Evolutionary conservation across 2,797 vertebrate genomes (phyloP).

Genomic region (Lutjanus argentimaculatus): DNA sequence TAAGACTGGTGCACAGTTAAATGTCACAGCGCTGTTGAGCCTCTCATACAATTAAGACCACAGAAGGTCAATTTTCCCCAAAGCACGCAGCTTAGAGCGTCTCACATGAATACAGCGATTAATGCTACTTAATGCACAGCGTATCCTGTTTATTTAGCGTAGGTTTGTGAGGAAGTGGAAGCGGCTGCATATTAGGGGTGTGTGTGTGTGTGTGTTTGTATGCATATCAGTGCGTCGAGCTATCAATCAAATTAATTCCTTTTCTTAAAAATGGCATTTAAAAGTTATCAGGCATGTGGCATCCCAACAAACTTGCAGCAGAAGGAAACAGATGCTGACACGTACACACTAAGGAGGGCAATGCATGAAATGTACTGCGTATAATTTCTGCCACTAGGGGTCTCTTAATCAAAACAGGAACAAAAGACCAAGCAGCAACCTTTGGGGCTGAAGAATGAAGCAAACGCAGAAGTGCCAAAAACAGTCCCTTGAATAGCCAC

Average conservation of each 20-base stretch:
- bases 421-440: too few species aligned
- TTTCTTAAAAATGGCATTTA: slow-evolving; percentile 54
- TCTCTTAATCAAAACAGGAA: too few species aligned
- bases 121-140: slow-evolving; percentile 75
- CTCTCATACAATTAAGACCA: slow-evolving; percentile 82
- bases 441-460: too few species aligned
- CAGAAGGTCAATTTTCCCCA: slow-evolving; percentile 79
- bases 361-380: too few species aligned
- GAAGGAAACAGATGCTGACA: neutral
- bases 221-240: slow-evolving; percentile 32
- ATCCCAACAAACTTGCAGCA: slow-evolving; percentile 17
- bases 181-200: slow-evolving; percentile 19
- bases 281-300: slow-evolving; percentile 44
- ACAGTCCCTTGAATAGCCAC: too few species aligned
- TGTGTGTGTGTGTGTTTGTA: slow-evolving; percentile 44
- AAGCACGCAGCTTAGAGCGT: slow-evolving; percentile 66
- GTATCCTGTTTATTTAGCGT: slow-evolving; percentile 50
- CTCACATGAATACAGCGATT: slow-evolving; percentile 71
- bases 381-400: too few species aligned
- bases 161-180: slow-evolving; percentile 34
- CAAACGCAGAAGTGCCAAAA: too few species aligned
- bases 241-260: slow-evolving; percentile 55
- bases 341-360: neutral
- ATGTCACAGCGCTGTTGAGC: slow-evolving; percentile 78
- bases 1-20: slow-evolving; percentile 77